Evolutionary conservation across 2,797 vertebrate genomes (phyloP).

Genomic region (Sebastes hubbsi): DNA sequence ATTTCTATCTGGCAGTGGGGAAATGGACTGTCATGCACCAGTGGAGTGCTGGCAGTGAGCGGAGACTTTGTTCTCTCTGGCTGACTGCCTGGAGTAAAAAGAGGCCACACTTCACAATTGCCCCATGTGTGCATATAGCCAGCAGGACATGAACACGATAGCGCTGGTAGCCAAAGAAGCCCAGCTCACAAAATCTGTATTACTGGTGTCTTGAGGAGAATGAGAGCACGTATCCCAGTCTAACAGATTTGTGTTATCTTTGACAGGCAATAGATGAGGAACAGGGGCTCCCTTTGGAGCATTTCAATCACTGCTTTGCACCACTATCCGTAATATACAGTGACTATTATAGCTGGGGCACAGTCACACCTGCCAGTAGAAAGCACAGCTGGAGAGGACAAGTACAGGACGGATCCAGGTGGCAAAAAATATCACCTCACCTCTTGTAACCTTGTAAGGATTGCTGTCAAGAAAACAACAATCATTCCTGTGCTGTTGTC

Average conservation of each 20-base stretch:
- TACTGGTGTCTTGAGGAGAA: slow-evolving; percentile 27
- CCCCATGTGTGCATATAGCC: slow-evolving; percentile 41
- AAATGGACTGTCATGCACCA: slow-evolving; percentile 60
- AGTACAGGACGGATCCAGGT: not conserved
- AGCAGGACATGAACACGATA: slow-evolving; percentile 41
- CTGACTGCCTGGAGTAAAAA: slow-evolving; percentile 66
- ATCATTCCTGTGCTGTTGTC: slow-evolving; percentile 8
- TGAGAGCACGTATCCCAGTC: slow-evolving; percentile 6
- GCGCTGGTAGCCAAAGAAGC: slow-evolving; percentile 27
- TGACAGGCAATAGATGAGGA: slow-evolving; percentile 42
- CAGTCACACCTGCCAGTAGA: slow-evolving; percentile 26
- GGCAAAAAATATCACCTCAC: slow-evolving; percentile 26
- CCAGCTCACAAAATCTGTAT: slow-evolving; percentile 18
- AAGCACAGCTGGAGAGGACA: slow-evolving; percentile 34
- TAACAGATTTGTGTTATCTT: slow-evolving; percentile 36
- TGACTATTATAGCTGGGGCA: slow-evolving; percentile 6
- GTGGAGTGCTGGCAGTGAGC: slow-evolving; percentile 56
- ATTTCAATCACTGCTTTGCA: slow-evolving; percentile 31
- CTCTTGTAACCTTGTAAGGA: slow-evolving; percentile 35
- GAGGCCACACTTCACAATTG: slow-evolving; percentile 63
- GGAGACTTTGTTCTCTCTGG: slow-evolving; percentile 61
- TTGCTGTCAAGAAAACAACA: slow-evolving; percentile 43
- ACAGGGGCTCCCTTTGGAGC: slow-evolving; percentile 6
- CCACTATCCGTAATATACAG: slow-evolving; percentile 8
- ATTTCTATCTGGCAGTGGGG: slow-evolving; percentile 57